Percentiles rank a stretch among this genome's conserved stretches.
These are phyloP conservation scores for Diuraphis noxia DNA, from an alignment of 1,140 invertebrate species.

Conservation along the genomic window DNA sequence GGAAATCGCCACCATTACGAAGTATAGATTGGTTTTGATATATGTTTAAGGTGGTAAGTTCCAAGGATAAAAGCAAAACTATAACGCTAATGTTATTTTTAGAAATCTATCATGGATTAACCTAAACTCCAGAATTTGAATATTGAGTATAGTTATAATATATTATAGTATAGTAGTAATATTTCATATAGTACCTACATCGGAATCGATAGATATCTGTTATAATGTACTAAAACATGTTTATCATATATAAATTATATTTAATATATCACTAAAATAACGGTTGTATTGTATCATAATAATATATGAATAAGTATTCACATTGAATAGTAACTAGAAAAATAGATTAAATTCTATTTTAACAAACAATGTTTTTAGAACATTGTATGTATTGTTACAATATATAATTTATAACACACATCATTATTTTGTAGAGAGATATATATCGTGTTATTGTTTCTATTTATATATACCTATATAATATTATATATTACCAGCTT, in stretches of 20 bases:
- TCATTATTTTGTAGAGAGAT: accelerated
- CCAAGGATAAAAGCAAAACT: neutral
- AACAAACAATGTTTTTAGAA: neutral
- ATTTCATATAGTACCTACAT: neutral
- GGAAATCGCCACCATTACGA: neutral
- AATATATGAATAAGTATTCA: neutral
- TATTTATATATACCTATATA: no score
- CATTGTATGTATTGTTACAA: neutral
- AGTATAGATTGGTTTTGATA: neutral
- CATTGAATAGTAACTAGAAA: neutral
- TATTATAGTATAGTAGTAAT: no score
- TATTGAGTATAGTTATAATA: neutral
- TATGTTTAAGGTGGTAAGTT: neutral
- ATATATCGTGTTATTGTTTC: neutral
- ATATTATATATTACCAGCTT: neutral
- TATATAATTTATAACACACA: neutral
- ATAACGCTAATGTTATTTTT: neutral
- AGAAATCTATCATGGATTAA: no score
- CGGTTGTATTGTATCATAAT: neutral
- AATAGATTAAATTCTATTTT: neutral
- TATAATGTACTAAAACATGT: neutral
- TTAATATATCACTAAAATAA: neutral
- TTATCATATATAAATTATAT: no score
- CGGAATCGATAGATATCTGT: neutral
- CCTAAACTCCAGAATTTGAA: neutral